phyloP scores from a whole-genome alignment of 2,113 vertebrate genomes.

The human region DNA sequence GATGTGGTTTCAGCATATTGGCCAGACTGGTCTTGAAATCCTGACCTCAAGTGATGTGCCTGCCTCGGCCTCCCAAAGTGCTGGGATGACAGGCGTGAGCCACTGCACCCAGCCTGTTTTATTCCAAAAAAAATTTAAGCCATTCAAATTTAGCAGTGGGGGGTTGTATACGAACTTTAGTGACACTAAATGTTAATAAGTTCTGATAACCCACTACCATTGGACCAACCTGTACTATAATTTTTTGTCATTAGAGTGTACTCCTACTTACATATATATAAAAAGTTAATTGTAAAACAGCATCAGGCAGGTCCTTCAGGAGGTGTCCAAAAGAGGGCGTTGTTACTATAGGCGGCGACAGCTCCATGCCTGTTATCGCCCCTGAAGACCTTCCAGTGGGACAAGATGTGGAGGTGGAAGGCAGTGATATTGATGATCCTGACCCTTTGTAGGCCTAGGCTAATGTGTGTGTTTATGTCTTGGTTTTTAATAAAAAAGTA shows the following conservation, averaged over 20 bases:
- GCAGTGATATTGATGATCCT: background rate
- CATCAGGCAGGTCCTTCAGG: background rate
- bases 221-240: too few species aligned
- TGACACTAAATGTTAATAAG: too few species aligned
- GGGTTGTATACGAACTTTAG: too few species aligned
- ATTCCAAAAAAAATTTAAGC: too few species aligned
- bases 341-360: background rate
- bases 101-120: too few species aligned
- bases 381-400: background rate
- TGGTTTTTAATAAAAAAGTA: background rate
- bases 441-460: background rate
- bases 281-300: background rate
- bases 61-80: too few species aligned
- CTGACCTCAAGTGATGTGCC: too few species aligned
- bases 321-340: background rate
- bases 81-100: too few species aligned
- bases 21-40: too few species aligned
- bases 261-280: background rate
- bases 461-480: background rate
- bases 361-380: background rate
- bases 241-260: background rate
- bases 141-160: too few species aligned
- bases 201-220: too few species aligned
- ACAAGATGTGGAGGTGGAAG: background rate
- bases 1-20: too few species aligned